Evolutionary conservation across 1,140 invertebrate genomes (phyloP), one percentile per base, ranked within the genome.

Genomic region (Amyelois transitella): DNA sequence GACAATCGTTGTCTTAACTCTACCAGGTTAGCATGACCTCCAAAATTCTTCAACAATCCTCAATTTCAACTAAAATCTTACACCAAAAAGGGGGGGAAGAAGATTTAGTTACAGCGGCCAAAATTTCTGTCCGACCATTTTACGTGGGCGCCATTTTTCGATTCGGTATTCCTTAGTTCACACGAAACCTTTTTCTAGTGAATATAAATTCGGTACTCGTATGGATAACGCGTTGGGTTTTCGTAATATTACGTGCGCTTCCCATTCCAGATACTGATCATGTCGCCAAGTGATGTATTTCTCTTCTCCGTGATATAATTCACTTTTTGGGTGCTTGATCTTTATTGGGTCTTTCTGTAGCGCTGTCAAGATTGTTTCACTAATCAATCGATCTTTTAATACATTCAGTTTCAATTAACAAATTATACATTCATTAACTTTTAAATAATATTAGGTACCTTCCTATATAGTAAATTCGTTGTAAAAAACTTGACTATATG

Each of bases 201-300:
- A 73, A 74, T 72, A 76, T 63, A 75, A 73, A 75, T 71, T 72
- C 72, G 58, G 60, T 66, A 55, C 55, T 62, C 71, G 73, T 75
- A 67, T 56, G 25, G 54, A 49, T 45, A 55, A 55, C 62, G 69
- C 55, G 62, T 54, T 48, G 52, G 57, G 58, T 67, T 81, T 77
- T 75, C 70, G 75, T 76, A 77, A 81, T 66, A 56, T 49, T 67
- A 69, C 72, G 68, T 74, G 71, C 53, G 58, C 53, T 51, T 38
- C 45, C 45, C 57, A 57, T 51, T 51, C 19, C 44, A 32, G 18
- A 55, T 32, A 50, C 45, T 6, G 45, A 43, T 55, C 44, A 14
- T 55, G 24, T 55, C 45, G 48, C 48, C 18, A 18, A 22, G 14
- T 43, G 14, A 24, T 24, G 24, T 44, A 44, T 44, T 53, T 53